Evolutionary conservation across 1,140 invertebrate genomes (phyloP).

Genomic region (Heliconius eleuchia): DNA sequence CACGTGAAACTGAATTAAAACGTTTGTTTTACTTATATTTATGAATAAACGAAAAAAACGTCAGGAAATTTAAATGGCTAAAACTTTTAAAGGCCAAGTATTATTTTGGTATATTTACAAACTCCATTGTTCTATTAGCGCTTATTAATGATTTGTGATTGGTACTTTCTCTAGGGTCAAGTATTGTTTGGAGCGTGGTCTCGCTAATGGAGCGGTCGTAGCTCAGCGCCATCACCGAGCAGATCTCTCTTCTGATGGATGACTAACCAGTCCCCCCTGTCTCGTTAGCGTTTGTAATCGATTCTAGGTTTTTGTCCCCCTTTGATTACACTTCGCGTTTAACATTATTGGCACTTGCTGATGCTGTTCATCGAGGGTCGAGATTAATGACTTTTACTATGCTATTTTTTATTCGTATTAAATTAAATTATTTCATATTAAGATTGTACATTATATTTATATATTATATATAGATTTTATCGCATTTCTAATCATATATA

Average conservation of each 20-base stretch:
- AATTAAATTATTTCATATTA: conserved; percentile 31
- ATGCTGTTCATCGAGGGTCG: conserved; percentile 29
- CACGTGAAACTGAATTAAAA: no score
- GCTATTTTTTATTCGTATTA: conserved; percentile 25
- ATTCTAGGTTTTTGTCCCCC: conserved; percentile 42
- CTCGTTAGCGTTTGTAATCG: conserved; percentile 52
- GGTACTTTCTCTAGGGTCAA: conserved; percentile 64
- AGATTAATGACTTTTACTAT: conserved; percentile 38
- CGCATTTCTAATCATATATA: conserved; percentile 11
- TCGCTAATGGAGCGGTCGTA: conserved; percentile 45
- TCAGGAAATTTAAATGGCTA: no score
- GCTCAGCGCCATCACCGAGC: conserved; percentile 54
- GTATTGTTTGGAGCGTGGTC: conserved; percentile 53
- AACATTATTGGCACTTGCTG: conserved; percentile 34
- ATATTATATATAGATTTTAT: background rate
- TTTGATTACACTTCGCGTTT: conserved; percentile 39
- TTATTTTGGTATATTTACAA: background rate
- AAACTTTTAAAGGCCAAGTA: no score
- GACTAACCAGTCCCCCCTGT: conserved; percentile 44
- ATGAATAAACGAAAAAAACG: no score
- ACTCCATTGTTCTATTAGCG: conserved; percentile 49
- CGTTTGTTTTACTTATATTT: no score
- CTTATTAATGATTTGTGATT: conserved; percentile 63
- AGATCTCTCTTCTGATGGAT: conserved; percentile 63
- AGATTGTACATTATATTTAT: conserved; percentile 17